Conservation (phyloP, 2,113 vertebrate species). For the Rhizomys pruinosus region DNA sequence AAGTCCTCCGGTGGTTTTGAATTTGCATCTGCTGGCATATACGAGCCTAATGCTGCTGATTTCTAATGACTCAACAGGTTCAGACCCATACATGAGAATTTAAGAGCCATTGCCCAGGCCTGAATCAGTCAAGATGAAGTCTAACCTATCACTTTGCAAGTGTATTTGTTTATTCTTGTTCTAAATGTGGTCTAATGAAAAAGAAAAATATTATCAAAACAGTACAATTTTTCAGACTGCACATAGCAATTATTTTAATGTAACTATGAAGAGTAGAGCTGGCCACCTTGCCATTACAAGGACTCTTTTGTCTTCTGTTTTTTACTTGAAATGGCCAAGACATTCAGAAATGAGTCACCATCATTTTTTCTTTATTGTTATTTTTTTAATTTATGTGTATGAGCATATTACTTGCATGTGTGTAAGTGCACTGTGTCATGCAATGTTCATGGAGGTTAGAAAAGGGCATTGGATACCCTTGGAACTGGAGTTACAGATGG, state of each 20-base stretch:
- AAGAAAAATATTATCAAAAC: slow-evolving; percentile 38
- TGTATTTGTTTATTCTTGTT: slow-evolving; percentile 74
- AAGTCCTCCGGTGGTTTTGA: background rate
- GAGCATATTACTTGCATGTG: too few species aligned
- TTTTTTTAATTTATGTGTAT: too few species aligned
- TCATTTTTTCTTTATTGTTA: too few species aligned
- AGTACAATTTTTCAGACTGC: background rate
- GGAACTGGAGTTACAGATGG: too few species aligned
- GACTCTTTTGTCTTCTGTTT: slow-evolving; percentile 10
- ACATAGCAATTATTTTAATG: slow-evolving; percentile 31
- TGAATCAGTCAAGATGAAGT: slow-evolving; percentile 73
- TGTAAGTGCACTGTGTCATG: too few species aligned
- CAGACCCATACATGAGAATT: slow-evolving; percentile 72
- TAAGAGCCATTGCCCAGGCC: slow-evolving; percentile 64
- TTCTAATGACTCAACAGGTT: slow-evolving; percentile 70
- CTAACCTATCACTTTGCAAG: slow-evolving; percentile 43
- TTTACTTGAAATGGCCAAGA: slow-evolving; percentile 53
- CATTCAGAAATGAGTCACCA: slow-evolving; percentile 49
- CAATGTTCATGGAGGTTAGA: too few species aligned
- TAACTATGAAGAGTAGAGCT: background rate
- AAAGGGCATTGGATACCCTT: too few species aligned
- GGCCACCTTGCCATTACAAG: background rate
- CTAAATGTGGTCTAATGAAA: slow-evolving; percentile 55
- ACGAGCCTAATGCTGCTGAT: slow-evolving; percentile 12
- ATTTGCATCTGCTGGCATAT: background rate